phyloP scores from a whole-genome alignment of 2,888 invertebrate genomes.

The Halocaridina rubra region DNA sequence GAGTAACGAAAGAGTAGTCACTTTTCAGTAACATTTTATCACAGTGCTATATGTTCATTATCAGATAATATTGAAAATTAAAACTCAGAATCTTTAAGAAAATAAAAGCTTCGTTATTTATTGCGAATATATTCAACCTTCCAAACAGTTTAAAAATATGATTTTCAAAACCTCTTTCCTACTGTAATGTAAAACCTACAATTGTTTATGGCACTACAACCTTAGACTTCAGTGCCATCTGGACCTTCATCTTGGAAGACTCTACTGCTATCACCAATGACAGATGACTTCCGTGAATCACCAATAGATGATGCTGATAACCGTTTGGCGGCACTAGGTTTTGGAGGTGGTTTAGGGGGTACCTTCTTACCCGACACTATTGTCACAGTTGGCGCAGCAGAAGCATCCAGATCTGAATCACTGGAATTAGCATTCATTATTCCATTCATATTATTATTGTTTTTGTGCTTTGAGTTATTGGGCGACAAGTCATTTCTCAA shows the following conservation, averaged over 20 bases:
- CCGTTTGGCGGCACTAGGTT: slow-evolving; percentile 63
- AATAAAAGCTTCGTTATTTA: no score
- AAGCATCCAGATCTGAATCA: background rate
- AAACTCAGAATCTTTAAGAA: no score
- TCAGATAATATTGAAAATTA: no score
- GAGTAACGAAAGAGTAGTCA: background rate
- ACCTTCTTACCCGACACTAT: slow-evolving; percentile 63
- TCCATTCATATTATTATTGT: slow-evolving; percentile 22
- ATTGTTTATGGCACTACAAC: background rate
- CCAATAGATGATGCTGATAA: slow-evolving; percentile 60
- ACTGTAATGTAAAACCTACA: no score
- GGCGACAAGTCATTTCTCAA: slow-evolving; percentile 20
- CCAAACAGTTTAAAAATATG: no score
- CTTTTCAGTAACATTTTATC: background rate
- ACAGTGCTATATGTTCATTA: background rate
- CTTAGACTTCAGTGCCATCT: slow-evolving; percentile 62
- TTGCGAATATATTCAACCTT: no score
- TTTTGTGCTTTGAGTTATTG: slow-evolving; percentile 3
- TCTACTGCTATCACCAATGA: slow-evolving; percentile 22
- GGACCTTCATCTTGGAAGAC: slow-evolving; percentile 62
- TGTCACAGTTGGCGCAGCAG: background rate
- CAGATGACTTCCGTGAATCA: slow-evolving; percentile 41
- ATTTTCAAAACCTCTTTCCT: no score
- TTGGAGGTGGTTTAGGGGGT: slow-evolving; percentile 65
- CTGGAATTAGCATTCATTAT: background rate